phyloP scores from a whole-genome alignment of 2,888 invertebrate species.

The Ophion obscuratus region DNA sequence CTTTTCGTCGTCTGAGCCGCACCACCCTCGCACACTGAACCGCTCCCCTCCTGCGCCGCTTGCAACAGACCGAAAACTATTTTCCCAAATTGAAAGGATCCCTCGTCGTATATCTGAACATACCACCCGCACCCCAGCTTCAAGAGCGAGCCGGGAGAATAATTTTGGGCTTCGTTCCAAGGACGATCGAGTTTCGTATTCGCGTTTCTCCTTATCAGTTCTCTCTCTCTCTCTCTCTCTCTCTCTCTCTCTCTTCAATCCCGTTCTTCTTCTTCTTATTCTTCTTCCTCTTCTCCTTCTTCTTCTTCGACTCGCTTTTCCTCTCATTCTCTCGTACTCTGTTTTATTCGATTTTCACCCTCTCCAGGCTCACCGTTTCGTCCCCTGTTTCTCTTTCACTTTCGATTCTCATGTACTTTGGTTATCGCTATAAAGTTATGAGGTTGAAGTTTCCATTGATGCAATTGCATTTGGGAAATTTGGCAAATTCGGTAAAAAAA shows the following conservation, averaged over 20 bases:
- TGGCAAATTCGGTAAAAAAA: too few species aligned
- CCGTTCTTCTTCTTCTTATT: too few species aligned
- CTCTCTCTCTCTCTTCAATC: not conserved
- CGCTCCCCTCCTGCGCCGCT: not conserved
- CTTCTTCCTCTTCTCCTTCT: too few species aligned
- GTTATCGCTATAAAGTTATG: too few species aligned
- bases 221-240: not conserved
- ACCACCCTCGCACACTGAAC: conserved; percentile 21
- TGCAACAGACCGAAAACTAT: conserved; percentile 65
- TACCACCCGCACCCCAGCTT: not conserved
- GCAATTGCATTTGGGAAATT: too few species aligned
- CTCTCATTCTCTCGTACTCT: too few species aligned
- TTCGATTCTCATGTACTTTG: too few species aligned
- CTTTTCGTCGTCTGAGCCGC: conserved; percentile 43
- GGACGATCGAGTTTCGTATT: conserved; percentile 19
- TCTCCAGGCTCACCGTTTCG: too few species aligned
- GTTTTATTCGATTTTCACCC: too few species aligned
- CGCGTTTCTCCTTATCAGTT: not conserved
- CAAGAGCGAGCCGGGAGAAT: not conserved
- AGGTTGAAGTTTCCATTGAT: too few species aligned
- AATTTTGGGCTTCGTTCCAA: conserved; percentile 18
- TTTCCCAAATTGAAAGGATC: conserved; percentile 71
- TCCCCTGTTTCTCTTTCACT: too few species aligned
- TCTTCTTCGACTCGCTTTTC: too few species aligned
- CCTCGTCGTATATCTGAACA: conserved; percentile 33